Conservation (phyloP, 1,140 invertebrate species). For the Drosophila elegans region DNA sequence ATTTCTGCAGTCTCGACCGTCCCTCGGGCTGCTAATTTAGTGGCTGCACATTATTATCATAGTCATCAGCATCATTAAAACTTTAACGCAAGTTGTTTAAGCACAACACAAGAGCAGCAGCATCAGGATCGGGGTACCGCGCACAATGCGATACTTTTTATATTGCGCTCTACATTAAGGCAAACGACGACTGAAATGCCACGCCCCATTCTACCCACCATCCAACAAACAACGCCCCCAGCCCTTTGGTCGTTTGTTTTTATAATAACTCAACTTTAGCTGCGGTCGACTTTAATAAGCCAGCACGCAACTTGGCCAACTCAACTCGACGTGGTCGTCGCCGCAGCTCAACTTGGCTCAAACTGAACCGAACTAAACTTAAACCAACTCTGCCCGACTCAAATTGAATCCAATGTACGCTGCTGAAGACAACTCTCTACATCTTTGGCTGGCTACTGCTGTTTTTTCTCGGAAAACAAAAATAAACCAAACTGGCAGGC, state of each 20-base stretch:
- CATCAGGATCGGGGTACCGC: constrained; percentile 19
- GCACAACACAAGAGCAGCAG: constrained; percentile 51
- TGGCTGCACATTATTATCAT: constrained; percentile 82
- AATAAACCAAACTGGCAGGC: constrained; percentile 50
- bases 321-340: constrained; percentile 50
- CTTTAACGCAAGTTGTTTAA: constrained; percentile 76
- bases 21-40: constrained; percentile 68
- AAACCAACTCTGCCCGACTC: constrained; percentile 34
- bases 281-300: constrained; percentile 79
- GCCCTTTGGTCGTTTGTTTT: constrained; percentile 53
- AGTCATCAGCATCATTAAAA: constrained; percentile 82
- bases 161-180: constrained; percentile 80
- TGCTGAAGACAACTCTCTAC: constrained; percentile 55
- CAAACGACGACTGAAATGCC: constrained; percentile 47
- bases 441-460: constrained; percentile 25
- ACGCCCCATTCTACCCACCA: neutral
- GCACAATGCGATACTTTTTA: constrained; percentile 76
- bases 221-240: neutral
- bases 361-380: constrained; percentile 19
- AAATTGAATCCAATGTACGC: constrained; percentile 71
- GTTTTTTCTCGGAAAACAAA: constrained; percentile 31
- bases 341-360: constrained; percentile 26
- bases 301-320: constrained; percentile 79
- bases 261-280: constrained; percentile 81
- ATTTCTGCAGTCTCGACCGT: constrained; percentile 8